Evolutionary conservation across 1,140 invertebrate genomes (phyloP).

Genomic region (Hylyphantes graminicola): DNA sequence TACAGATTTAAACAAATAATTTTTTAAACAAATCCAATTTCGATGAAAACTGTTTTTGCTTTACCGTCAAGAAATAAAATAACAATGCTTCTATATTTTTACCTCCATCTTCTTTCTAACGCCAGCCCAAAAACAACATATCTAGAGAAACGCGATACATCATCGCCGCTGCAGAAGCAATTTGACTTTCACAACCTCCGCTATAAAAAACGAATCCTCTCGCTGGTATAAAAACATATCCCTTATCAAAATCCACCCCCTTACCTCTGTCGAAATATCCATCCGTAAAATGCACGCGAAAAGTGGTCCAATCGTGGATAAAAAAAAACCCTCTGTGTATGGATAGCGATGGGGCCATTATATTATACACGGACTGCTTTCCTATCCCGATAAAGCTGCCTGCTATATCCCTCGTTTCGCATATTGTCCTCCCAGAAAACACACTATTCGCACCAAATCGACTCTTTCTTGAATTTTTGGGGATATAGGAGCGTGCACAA

Average conservation of each 20-base stretch:
- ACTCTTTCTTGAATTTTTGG: neutral
- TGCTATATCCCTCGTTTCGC: neutral
- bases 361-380: constrained; percentile 16
- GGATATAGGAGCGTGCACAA: neutral
- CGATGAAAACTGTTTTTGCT: no score
- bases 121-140: no score
- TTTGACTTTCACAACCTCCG: neutral
- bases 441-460: constrained; percentile 23
- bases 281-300: constrained; percentile 30
- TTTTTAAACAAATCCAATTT: no score
- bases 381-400: neutral
- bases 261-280: constrained; percentile 1
- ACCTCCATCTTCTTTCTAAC: no score
- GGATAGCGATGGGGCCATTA: constrained; percentile 32
- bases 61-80: no score
- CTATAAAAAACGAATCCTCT: neutral
- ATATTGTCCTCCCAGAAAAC: constrained; percentile 21
- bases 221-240: neutral
- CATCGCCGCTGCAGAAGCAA: no score
- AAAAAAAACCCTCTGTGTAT: neutral
- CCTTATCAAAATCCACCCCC: constrained; percentile 19
- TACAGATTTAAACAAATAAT: no score
- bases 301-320: neutral
- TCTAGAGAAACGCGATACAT: no score
- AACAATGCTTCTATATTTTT: no score